These are phyloP conservation scores for Ctenosaura bakeri DNA, from an alignment of 2,797 vertebrate species.

Conservation along the genomic window DNA sequence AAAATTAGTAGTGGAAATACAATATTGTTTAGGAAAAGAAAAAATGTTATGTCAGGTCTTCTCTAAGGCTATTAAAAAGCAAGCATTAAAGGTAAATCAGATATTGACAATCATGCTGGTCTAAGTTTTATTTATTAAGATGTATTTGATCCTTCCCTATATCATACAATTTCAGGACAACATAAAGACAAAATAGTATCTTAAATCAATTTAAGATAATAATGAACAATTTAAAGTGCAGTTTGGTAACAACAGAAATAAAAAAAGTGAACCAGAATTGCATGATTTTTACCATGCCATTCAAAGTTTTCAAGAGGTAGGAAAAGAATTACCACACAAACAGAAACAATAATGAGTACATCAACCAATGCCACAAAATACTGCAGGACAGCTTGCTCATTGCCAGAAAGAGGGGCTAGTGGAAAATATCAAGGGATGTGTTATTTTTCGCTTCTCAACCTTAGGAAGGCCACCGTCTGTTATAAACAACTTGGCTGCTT, in stretches of 20 bases:
- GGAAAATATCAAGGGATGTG: background rate
- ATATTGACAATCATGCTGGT: background rate
- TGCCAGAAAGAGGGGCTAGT: background rate
- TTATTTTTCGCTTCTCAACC: background rate
- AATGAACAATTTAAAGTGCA: no score
- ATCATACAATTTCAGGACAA: no score
- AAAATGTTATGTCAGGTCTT: background rate
- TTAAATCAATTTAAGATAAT: no score
- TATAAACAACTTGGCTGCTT: background rate
- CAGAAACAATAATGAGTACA: background rate
- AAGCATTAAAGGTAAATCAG: background rate
- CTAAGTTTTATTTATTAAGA: no score
- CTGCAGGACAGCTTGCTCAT: background rate
- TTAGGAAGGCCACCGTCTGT: background rate
- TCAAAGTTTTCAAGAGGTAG: background rate
- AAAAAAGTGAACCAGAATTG: background rate
- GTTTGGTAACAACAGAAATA: background rate
- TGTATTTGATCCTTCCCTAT: no score
- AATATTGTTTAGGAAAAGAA: background rate
- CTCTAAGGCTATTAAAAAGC: background rate
- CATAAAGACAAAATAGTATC: no score
- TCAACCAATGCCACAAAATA: background rate
- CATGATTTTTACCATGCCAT: background rate
- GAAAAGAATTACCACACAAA: background rate
- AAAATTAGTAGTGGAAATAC: background rate